Evolutionary conservation across 2,797 vertebrate species (phyloP), one percentile per base, ranked within the genome.

Genomic region (Microhierax caerulescens): DNA sequence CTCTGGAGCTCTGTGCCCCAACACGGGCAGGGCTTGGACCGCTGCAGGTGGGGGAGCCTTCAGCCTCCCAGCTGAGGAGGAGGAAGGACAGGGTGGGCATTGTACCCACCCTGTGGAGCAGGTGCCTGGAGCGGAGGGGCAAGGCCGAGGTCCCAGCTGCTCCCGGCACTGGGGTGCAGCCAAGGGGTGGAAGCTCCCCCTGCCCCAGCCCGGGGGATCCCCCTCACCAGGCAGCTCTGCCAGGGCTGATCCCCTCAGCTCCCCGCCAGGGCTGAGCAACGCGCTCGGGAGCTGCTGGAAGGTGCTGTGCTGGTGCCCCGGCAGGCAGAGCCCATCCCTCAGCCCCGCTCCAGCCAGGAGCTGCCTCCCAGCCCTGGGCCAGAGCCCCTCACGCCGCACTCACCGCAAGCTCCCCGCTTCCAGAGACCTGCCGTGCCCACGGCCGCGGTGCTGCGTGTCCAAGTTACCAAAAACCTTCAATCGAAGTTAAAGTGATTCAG

Each of bases 231-330:
- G 57, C 57, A 59, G 34, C 57, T 59, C 23, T 3, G 5, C 16
- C 59, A 1, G 0, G 0, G 57, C n/a, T 4, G 25, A 39, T 5
- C 39, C 39, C 39, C 13, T 12, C 7, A 1, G 47, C 37, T 13
- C 54, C 11, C 18, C 57, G 15, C 36, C 10, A 4, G 68, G 1
- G 9, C 7, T 20, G 30, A 76, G 37, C 43, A 34, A 8, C 4
- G 4, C 1, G 1, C 25, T 10, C 4, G 0, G 57, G 24, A 41
- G 65, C 57, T 37, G 20, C 74, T 1, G 20, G 3, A 34, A 39
- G 50, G 27, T 7, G 27, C 59, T 28, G 22, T 21, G 65, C 1
- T 10, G 6, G 34, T 2, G 43, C 1, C 41, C 41, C 16, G 7
- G 41, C 41, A 17, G 41, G 37, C 56, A 37, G 21, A 51, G 20